Conservation (phyloP, 2,797 vertebrate species). For the Anolis apletophallus region DNA sequence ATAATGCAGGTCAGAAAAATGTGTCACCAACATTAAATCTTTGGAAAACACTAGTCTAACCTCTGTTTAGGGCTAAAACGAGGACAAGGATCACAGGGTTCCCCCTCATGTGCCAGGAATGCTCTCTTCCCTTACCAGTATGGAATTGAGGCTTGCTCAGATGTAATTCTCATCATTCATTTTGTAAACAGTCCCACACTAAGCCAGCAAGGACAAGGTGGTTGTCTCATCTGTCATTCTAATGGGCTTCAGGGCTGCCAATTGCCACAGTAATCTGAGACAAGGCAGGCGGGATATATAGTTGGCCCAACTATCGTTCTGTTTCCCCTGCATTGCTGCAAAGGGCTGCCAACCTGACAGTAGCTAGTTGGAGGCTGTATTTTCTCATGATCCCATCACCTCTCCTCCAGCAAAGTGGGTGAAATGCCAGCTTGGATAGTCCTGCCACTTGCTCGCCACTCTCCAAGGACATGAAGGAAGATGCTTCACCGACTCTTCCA, state of each 20-base stretch:
- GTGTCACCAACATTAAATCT: too few relatives aligned
- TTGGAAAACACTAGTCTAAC: too few relatives aligned
- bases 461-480: constrained; percentile 5
- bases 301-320: neutral
- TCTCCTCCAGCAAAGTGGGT: fast-evolving
- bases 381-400: constrained; percentile 47
- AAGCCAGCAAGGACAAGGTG: neutral
- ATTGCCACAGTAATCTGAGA: constrained; percentile 19
- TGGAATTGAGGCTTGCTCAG: neutral
- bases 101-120: fast-evolving
- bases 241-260: fast-evolving
- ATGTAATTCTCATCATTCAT: constrained; percentile 29
- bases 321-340: neutral
- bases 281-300: neutral
- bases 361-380: neutral
- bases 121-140: fast-evolving
- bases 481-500: constrained; percentile 41
- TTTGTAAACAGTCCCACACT: fast-evolving
- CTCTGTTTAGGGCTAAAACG: neutral
- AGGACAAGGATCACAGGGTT: neutral
- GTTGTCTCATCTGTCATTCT: constrained; percentile 9
- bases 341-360: constrained; percentile 10
- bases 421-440: constrained; percentile 48
- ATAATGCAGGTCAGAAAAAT: too few relatives aligned
- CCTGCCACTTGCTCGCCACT: neutral